Conservation (phyloP, 2,888 invertebrate species). For the Watsonalla binaria region DNA sequence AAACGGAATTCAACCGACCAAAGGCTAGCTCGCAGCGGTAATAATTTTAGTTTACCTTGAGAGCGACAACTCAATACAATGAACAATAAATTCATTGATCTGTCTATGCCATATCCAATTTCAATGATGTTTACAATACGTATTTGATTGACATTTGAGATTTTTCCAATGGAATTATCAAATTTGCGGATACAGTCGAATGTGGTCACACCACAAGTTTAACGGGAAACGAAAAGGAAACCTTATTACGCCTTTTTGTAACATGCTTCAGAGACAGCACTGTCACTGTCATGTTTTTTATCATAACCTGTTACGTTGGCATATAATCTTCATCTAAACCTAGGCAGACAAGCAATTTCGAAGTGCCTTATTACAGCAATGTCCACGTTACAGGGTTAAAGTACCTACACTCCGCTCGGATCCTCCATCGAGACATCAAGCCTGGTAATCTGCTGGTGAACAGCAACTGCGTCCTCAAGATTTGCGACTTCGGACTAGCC, state of each 20-base stretch:
- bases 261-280: too few species aligned
- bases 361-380: too few species aligned
- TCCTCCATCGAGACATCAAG: slow-evolving; percentile 99
- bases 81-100: slow-evolving; percentile 38
- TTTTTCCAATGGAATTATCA: background rate
- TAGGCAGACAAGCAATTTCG: too few species aligned
- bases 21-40: slow-evolving; percentile 24
- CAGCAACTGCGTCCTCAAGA: slow-evolving; percentile 99
- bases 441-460: slow-evolving; percentile 99
- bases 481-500: slow-evolving; percentile 99
- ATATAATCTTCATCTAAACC: too few species aligned
- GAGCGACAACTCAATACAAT: slow-evolving; percentile 23
- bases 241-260: too few species aligned
- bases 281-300: too few species aligned
- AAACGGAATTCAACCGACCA: slow-evolving; percentile 19
- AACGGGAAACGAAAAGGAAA: too few species aligned
- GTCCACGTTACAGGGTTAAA: slow-evolving; percentile 85
- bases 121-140: slow-evolving; percentile 27
- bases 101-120: slow-evolving; percentile 27
- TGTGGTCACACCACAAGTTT: background rate
- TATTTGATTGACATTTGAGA: background rate
- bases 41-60: slow-evolving; percentile 16
- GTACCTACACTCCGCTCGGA: slow-evolving; percentile 98
- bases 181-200: background rate
- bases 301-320: too few species aligned